Percentiles rank a stretch among this genome's conserved stretches.
phyloP scores from a whole-genome alignment of 2,888 invertebrate genomes.

The Hipparchia semele region DNA sequence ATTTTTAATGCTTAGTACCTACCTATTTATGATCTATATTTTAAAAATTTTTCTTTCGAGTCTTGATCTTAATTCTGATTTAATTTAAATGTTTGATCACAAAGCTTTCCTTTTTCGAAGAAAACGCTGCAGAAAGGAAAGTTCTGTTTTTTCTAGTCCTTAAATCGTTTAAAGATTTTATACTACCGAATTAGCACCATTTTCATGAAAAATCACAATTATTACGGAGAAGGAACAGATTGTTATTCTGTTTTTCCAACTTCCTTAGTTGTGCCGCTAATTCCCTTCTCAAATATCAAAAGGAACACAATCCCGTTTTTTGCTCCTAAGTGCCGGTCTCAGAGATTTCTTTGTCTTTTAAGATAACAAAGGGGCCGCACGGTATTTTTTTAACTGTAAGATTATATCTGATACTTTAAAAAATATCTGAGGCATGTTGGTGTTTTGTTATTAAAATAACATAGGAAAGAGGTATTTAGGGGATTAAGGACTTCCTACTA shows the following conservation, averaged over 20 bases:
- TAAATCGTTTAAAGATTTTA: too few species aligned
- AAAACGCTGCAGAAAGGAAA: too few species aligned
- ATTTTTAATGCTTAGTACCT: too few species aligned
- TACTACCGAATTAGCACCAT: background rate
- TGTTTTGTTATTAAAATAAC: constrained; percentile 11
- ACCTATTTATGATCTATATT: too few species aligned
- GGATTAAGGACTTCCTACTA: background rate
- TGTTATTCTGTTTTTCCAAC: constrained; percentile 27
- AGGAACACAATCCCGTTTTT: constrained; percentile 37
- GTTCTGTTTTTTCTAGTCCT: too few species aligned
- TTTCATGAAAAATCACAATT: background rate
- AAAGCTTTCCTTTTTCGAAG: background rate
- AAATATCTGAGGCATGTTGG: constrained; percentile 20
- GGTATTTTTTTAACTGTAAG: constrained; percentile 25
- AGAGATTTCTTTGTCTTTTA: constrained; percentile 31
- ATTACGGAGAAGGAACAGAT: background rate
- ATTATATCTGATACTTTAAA: constrained; percentile 29
- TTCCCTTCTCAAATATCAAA: constrained; percentile 40
- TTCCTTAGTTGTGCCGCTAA: constrained; percentile 29
- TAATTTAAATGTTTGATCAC: too few species aligned
- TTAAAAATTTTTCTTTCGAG: too few species aligned
- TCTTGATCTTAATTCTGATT: too few species aligned
- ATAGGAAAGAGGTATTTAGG: background rate
- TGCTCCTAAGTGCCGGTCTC: constrained; percentile 33
- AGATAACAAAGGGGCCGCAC: constrained; percentile 34